Base-by-base conservation (phyloP, 2,888 invertebrate species). In the Eremobia ochroleuca region DNA sequence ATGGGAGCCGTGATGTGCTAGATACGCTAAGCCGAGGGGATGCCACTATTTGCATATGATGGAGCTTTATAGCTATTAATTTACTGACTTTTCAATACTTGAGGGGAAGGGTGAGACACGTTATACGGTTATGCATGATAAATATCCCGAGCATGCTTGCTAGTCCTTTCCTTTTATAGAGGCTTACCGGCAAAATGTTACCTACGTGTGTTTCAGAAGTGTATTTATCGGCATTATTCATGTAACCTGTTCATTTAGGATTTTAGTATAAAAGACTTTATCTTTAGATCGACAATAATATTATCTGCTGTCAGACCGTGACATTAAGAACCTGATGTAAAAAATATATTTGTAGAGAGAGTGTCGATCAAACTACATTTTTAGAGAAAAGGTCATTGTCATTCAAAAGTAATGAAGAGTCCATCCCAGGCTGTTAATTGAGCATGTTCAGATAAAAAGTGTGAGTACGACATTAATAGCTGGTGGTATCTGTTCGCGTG, bases 1-100 rank as follows among this genome's bases (percentile, higher is more conserved):
- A 92, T 92, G 93, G 92, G 92, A 93, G 92, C 90, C 88, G 87
- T 90, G 93, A 93, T 93, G 92, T 91, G 90, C 93, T 94, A 94
- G 94, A 94, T 93, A 93, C 89, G 89, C 87, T 91, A 89, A 88
- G 85, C 86, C 85, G 89, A 90, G 92, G 93, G 93, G 93, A 93
- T 92, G 93, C 92, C 92, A 92, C 89, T 88, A 94, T 94, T 94
- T 94, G 93, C 94, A 94, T 94, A 94, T 93, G 93, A 94, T 89
- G 92, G 90, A 92, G 91, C 92, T 92, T 92, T 90, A 85, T 88
- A 91, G 91, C 90, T 92, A 90, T 92, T 92, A 90, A 93, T 92
- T 90, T 89, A 88, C 83, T 88, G 81, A 81, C 81, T 87, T 85
- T 87, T 85, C 79, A 87, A 85, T 87, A 79, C 86, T 73, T 72